Base-by-base conservation (phyloP, 2,113 vertebrate species). In the Salvelinus sp. region DNA sequence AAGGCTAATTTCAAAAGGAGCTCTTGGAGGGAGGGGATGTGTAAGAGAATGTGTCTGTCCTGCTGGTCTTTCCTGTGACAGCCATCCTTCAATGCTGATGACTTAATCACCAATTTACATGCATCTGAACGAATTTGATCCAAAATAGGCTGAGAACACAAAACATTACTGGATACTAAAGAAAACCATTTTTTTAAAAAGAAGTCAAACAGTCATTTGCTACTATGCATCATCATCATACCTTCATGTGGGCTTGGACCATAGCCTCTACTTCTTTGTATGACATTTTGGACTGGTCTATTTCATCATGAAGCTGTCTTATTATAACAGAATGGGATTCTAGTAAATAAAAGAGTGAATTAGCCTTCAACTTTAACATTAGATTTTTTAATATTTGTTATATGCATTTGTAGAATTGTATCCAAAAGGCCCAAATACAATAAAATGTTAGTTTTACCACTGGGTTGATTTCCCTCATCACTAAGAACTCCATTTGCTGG, bases 1-100 rank as follows among this genome's bases (percentile, higher is more conserved):
- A 73, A 74, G 72, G 60, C 72, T 14, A 74, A 48, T 62, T 74
- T 74, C 20, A 63, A 25, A 23, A 65, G 38, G 20, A 65, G 38
- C 28, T 74, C 72, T 60, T 74, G 72, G 12, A 74, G 72, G 12
- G 72, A 65, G 28, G 72, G 72, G 33, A 1, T 16, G 18, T 74
- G 33, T 14, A 65, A 22, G 23, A 74, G 60, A 18, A 63, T 33
- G n/a, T 63, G 16, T 63, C 5, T 73, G 14, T 30, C 30, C 27
- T n/a, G 71, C 18, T 63, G 33, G 38, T 25, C 25, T 25, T 38
- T 73, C 38, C n/a, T 73, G 18, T 3, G 72, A 27, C 54, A 47
- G n/a, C n/a, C 33, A n/a, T 73, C 72, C 5, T 14, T 44, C 54
- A 72, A 23, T 22, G 14, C 70, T 9, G 27, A 20, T 4, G 16